Evolutionary conservation across 2,797 vertebrate species (phyloP), one percentile per base, ranked within the genome.

Genomic region (Tenualosa thibaudeaui): DNA sequence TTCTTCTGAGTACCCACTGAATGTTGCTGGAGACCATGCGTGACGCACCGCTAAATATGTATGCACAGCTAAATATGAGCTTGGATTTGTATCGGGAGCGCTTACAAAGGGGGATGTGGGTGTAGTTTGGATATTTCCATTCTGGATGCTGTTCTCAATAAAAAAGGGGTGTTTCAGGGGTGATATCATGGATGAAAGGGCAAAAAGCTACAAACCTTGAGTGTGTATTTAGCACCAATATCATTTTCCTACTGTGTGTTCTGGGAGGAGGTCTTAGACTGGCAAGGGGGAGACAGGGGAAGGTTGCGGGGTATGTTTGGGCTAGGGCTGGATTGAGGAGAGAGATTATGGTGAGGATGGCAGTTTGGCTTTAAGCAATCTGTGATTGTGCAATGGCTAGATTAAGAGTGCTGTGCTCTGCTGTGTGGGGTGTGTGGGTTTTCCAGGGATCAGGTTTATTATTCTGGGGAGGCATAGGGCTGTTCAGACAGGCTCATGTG

Each of bases 351-450:
- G 71, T 46, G 37, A 22, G 71, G 37, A 46, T 78, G 71, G 37
- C 40, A 22, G 71, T 78, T 78, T 78, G 40, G 71, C 13, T 37
- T 78, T 7, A 78, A 46, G 71, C 71, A 78, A 46, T 78, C 71
- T 46, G 71, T 46, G 71, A 78, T 78, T 46, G 37, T 17, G 40
- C 19, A 22, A 43, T 3, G 7, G 71, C 68, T 40, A 31, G 68
- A 71, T 71, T 71, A 71, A 7, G 31, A 17, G 68, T 26, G 26
- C 68, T 7, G 15, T 43, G 37, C 40, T 31, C 24, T 26, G 65
- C 24, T 19, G 37, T 75, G 37, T 43, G 15, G 31, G 22, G 68
- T 43, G 68, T 75, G 37, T 15, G 26, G 3, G 71, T 22, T 78
- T 46, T 43, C 37, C 19, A 46, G 22, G 58, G 58, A 62, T 62